phyloP scores from a whole-genome alignment of 2,888 invertebrate species.

The Drosophila peninsularis region DNA sequence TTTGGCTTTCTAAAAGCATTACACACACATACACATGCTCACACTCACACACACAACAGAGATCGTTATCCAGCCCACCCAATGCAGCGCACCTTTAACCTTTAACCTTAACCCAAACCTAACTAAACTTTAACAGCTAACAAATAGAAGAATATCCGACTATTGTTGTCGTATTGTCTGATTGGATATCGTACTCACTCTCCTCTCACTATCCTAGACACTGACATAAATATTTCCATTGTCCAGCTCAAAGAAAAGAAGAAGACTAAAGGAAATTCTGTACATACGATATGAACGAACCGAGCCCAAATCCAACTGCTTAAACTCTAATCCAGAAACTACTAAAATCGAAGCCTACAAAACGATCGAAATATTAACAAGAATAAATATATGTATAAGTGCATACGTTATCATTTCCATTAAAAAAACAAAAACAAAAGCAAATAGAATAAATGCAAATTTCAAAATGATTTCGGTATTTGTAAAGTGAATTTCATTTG shows the following conservation, averaged over 20 bases:
- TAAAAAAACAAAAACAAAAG: conserved; percentile 12
- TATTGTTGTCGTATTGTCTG: background rate
- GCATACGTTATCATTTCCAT: conserved; percentile 65
- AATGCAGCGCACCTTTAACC: conserved; percentile 24
- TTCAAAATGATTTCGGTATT: conserved; percentile 25
- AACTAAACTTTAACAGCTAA: conserved; percentile 11
- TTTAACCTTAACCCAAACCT: conserved; percentile 11
- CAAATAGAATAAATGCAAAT: conserved; percentile 17
- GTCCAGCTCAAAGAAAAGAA: background rate
- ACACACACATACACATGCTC: conserved; percentile 8
- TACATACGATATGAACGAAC: conserved; percentile 34
- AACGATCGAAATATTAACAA: conserved; percentile 37
- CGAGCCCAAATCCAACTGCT: conserved; percentile 13
- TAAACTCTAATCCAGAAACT: background rate
- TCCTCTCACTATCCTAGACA: background rate
- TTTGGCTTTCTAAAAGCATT: conserved; percentile 57
- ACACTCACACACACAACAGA: conserved; percentile 8
- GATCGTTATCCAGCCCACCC: conserved; percentile 62
- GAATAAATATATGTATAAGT: conserved; percentile 35
- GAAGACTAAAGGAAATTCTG: background rate
- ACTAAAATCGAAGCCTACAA: conserved; percentile 26
- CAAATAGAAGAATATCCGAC: background rate
- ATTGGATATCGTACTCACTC: background rate
- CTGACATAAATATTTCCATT: conserved; percentile 1
- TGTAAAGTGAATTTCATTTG: conserved; percentile 68